Conservation (phyloP, 2,888 invertebrate genomes). For the Agonum fuliginosum region DNA sequence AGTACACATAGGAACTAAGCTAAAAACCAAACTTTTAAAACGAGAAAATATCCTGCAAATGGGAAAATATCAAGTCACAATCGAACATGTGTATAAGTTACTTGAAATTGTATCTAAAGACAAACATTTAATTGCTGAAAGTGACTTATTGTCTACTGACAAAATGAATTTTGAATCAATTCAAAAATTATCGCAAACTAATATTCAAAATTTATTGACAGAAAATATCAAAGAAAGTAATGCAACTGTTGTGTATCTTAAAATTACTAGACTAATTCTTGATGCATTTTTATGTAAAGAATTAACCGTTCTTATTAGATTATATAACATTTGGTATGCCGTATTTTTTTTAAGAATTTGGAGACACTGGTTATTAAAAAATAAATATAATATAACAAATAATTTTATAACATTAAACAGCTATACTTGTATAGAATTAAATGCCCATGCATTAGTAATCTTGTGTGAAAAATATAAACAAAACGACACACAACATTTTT, state of each 20-base stretch:
- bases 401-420: constrained; percentile 1
- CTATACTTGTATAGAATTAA: constrained; percentile 51
- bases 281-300: constrained; percentile 10
- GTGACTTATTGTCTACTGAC: neutral
- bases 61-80: constrained; percentile 56
- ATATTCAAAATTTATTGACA: constrained; percentile 4
- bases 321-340: constrained; percentile 1
- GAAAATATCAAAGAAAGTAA: neutral
- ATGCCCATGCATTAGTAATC: constrained; percentile 45
- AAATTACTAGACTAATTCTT: neutral
- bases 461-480: neutral
- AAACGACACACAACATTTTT: neutral
- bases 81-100: neutral
- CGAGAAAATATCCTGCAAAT: constrained; percentile 54
- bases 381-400: constrained; percentile 5
- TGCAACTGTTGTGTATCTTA: constrained; percentile 5
- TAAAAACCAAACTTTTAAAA: constrained; percentile 61
- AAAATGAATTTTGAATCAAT: constrained; percentile 5
- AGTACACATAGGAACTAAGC: constrained; percentile 61
- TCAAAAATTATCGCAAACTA: neutral
- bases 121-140: constrained; percentile 4
- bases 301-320: neutral
- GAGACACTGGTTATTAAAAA: neutral
- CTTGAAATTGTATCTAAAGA: neutral
- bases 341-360: neutral